Conservation (phyloP, 2,888 invertebrate species). For the Macropis europaea region DNA sequence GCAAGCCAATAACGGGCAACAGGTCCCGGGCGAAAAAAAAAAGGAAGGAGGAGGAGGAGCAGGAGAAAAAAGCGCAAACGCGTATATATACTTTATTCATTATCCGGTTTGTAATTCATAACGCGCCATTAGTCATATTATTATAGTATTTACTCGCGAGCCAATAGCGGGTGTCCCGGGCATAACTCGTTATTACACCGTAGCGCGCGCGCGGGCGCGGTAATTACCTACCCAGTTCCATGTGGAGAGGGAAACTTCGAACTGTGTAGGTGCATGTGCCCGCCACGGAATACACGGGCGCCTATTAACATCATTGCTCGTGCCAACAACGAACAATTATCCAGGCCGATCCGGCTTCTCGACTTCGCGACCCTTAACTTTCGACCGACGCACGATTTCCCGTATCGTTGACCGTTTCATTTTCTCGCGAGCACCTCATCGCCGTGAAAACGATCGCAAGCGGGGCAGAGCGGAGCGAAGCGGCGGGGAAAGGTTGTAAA, state of each 20-base stretch:
- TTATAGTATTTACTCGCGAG: constrained; percentile 62
- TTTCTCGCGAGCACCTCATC: too few relatives aligned
- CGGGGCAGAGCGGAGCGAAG: too few relatives aligned
- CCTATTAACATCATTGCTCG: constrained; percentile 14
- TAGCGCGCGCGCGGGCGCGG: constrained; percentile 44
- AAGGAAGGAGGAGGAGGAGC: neutral
- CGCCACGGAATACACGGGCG: constrained; percentile 7
- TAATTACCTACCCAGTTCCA: constrained; percentile 53
- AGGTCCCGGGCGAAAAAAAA: constrained; percentile 41
- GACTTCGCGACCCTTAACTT: neutral
- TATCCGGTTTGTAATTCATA: constrained; percentile 63
- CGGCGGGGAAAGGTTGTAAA: too few relatives aligned
- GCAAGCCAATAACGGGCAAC: constrained; percentile 51
- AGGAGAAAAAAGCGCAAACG: neutral
- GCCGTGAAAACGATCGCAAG: too few relatives aligned
- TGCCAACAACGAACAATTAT: constrained; percentile 12
- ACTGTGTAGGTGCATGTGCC: constrained; percentile 11
- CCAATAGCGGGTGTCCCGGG: constrained; percentile 56
- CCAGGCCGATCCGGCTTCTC: neutral
- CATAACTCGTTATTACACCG: constrained; percentile 58
- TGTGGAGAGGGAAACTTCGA: constrained; percentile 55
- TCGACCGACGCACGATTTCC: neutral
- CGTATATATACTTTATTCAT: constrained; percentile 57
- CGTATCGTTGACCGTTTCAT: constrained; percentile 25
- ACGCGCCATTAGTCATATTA: constrained; percentile 61